Evolutionary conservation across 2,797 vertebrate genomes (phyloP), one percentile per base, ranked within the genome.

Genomic region (Coregonus sp.): DNA sequence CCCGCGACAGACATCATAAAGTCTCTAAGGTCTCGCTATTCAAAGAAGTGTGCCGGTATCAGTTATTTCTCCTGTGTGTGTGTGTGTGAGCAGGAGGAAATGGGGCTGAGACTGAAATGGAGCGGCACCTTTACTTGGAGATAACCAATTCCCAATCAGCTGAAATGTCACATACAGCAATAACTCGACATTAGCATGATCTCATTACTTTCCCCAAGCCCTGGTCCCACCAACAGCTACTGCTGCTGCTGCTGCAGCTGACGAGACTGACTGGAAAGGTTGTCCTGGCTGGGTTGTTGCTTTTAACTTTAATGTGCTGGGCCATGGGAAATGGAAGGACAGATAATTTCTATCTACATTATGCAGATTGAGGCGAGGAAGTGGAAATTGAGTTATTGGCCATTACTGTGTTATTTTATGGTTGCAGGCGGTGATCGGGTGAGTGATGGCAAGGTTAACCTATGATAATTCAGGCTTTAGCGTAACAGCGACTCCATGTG

Each of bases 111-210:
- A 29, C 18, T 11, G 12, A n/a, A 18, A 33, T 4, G 14, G 47
- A 40, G 73, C 33, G 56, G 40, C 52, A 73, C 68, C 70, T 87
- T 80, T 75, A 80, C 31, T 82, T 81, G 80, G 79, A 81, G 85
- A 89, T 84, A 88, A 82, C 82, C 88, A 87, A 88, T 91, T 92
- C 80, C 79, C 82, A 89, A 89, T 88, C 86, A 91, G 87, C 65
- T 82, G 77, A 91, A 94, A 92, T 92, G 93, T 91, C 93, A 93
- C 33, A 87, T 89, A 86, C 85, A 78, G 86, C 85, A 88, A 87
- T 85, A 90, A 84, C 79, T 86, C 66, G 1, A 80, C 82, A 92
- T 91, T 88, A 89, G 84, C 85, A 89, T 91, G 88, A 89, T 90
- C 88, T 88, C 88, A 91, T 92, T 90, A 91, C 82, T 86, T 86